Percentiles rank a stretch among this genome's conserved stretches.
These are phyloP conservation scores for Orientallactaga bullata DNA, from an alignment of 2,113 vertebrate species.

Conservation along the genomic window DNA sequence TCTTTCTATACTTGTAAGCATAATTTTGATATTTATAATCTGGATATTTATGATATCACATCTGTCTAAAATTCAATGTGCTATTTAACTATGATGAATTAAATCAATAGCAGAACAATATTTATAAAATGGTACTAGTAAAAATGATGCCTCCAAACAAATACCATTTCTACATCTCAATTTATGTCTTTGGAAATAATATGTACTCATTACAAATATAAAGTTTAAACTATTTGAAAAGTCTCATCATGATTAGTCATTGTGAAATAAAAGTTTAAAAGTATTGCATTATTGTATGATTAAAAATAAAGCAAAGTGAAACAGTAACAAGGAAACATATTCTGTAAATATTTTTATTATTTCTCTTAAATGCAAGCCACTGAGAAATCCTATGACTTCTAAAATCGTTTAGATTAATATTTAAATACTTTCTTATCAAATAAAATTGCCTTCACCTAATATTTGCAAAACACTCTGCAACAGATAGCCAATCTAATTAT, in stretches of 20 bases:
- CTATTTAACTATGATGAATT: slow-evolving; percentile 52
- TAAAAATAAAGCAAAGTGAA: too few relatives aligned
- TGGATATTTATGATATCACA: slow-evolving; percentile 77
- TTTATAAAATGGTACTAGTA: slow-evolving; percentile 67
- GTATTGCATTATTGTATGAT: too few relatives aligned
- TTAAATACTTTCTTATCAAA: slow-evolving; percentile 3
- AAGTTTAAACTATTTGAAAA: too few relatives aligned
- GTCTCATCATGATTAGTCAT: too few relatives aligned
- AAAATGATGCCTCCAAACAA: slow-evolving; percentile 69
- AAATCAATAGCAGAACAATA: slow-evolving; percentile 47
- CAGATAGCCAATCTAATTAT: slow-evolving; percentile 47
- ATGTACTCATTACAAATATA: neutral
- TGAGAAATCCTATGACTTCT: slow-evolving; percentile 13
- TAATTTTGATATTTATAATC: slow-evolving; percentile 77
- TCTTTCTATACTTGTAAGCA: slow-evolving; percentile 68
- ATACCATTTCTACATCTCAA: neutral
- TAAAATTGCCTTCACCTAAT: neutral
- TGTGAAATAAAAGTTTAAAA: too few relatives aligned
- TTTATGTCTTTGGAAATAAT: slow-evolving; percentile 15
- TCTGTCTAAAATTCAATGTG: slow-evolving; percentile 64
- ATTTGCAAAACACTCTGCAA: slow-evolving; percentile 55
- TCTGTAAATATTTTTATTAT: slow-evolving; percentile 4
- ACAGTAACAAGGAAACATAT: too few relatives aligned
- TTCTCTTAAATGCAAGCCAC: neutral
- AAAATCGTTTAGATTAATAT: slow-evolving; percentile 53